Conservation (phyloP, 2,797 vertebrate species). For the Malurus splendens region DNA sequence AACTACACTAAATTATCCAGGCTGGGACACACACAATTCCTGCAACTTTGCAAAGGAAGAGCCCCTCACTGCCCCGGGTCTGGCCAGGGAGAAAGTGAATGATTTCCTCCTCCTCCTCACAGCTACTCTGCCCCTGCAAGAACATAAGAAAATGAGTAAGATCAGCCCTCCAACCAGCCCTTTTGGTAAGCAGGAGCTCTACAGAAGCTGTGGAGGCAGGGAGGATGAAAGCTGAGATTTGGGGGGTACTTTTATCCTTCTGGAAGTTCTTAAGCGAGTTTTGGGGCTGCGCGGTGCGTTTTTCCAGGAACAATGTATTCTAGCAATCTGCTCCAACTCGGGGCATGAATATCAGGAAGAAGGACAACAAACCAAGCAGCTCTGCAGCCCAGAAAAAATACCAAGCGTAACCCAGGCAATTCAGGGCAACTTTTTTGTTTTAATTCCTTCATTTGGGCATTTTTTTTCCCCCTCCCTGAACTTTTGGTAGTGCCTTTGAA, state of each 20-base stretch:
- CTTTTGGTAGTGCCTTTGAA: constrained; percentile 19
- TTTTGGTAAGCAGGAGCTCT: neutral
- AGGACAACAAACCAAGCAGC: neutral
- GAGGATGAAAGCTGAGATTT: neutral
- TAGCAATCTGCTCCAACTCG: constrained; percentile 17
- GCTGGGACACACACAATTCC: constrained; percentile 3
- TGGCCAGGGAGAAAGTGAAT: neutral
- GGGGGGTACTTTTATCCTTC: neutral
- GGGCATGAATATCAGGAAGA: neutral
- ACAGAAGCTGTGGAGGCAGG: neutral
- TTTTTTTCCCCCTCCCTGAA: neutral
- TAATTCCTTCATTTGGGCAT: neutral
- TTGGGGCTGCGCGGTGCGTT: neutral
- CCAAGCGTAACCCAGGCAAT: neutral
- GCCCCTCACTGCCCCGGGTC: neutral
- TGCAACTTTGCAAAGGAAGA: constrained; percentile 21
- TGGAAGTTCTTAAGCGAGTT: constrained; percentile 38
- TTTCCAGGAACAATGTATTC: constrained; percentile 51
- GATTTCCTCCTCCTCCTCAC: neutral
- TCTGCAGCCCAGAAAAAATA: constrained; percentile 11
- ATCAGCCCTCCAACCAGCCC: neutral
- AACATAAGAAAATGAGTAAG: neutral
- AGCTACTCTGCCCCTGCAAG: constrained; percentile 22
- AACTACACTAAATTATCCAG: neutral
- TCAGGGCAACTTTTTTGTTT: neutral